These are phyloP conservation scores for Trissolcus basalis DNA, from an alignment of 1,140 invertebrate genomes.

Conservation along the genomic window DNA sequence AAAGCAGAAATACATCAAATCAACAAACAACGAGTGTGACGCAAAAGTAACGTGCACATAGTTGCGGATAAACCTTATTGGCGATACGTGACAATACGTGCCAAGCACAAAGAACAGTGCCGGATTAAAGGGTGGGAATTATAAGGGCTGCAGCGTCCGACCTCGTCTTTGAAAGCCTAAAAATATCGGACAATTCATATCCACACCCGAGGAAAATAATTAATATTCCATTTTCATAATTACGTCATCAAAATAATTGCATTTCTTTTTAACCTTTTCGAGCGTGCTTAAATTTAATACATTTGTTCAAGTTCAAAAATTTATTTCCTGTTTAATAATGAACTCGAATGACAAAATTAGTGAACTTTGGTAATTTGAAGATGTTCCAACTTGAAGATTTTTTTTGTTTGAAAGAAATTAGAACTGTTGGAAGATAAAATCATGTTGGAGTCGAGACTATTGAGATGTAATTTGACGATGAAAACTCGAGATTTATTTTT, in stretches of 20 bases:
- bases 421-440: too few relatives aligned
- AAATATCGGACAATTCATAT: conserved; percentile 21
- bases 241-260: conserved; percentile 22
- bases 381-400: too few relatives aligned
- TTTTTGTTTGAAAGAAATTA: too few relatives aligned
- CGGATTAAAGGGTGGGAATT: conserved; percentile 55
- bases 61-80: conserved; percentile 49
- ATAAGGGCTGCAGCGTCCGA: conserved; percentile 24
- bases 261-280: neutral
- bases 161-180: conserved; percentile 26
- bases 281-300: neutral
- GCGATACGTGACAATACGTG: conserved; percentile 54
- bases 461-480: too few relatives aligned
- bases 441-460: too few relatives aligned
- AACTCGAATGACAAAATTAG: too few relatives aligned
- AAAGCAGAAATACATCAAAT: conserved; percentile 7
- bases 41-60: conserved; percentile 34
- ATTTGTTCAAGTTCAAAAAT: too few relatives aligned
- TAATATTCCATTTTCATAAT: conserved; percentile 20
- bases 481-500: neutral
- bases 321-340: neutral
- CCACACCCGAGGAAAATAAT: conserved; percentile 18
- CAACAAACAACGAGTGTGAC: conserved; percentile 26
- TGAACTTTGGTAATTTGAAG: too few relatives aligned
- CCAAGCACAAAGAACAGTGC: conserved; percentile 50